Percentiles rank a stretch among this genome's conserved stretches.
These are phyloP conservation scores for Asteroscopus sphinx DNA, from an alignment of 2,888 invertebrate genomes.

Conservation along the genomic window DNA sequence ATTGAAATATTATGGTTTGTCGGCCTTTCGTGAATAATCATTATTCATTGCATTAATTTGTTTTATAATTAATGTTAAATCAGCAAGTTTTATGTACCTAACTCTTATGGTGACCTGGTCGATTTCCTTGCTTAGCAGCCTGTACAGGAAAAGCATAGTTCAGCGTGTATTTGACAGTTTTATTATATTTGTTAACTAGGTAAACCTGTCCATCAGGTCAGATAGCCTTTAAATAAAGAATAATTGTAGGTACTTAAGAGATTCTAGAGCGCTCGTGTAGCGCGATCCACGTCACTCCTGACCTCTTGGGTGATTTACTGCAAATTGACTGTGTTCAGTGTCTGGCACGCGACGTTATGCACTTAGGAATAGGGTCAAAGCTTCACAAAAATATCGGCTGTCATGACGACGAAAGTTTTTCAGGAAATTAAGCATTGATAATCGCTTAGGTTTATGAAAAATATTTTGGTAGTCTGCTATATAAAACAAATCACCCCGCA, in stretches of 20 bases:
- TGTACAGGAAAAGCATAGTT: neutral
- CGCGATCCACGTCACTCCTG: conserved; percentile 55
- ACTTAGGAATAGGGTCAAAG: conserved; percentile 30
- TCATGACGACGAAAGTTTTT: conserved; percentile 17
- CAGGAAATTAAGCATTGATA: conserved; percentile 4
- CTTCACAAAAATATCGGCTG: conserved; percentile 43
- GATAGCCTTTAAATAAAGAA: conserved; percentile 6
- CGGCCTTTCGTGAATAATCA: conserved; percentile 5
- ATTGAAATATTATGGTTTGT: conserved; percentile 2
- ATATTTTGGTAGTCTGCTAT: no score
- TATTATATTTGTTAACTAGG: conserved; percentile 14
- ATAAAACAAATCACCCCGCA: no score
- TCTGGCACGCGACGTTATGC: conserved; percentile 54
- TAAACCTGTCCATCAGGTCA: conserved; percentile 1
- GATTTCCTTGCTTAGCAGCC: neutral
- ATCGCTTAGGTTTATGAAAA: no score
- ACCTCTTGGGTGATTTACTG: conserved; percentile 72
- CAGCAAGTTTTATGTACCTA: no score
- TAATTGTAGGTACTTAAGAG: conserved; percentile 18
- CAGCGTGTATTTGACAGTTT: neutral
- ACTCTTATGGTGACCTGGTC: no score
- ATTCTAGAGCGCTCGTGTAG: conserved; percentile 49
- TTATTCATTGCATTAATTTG: no score
- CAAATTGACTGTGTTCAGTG: conserved; percentile 68
- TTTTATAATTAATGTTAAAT: neutral